phyloP scores from a whole-genome alignment of 2,113 vertebrate genomes.

The Gulo gulo region DNA sequence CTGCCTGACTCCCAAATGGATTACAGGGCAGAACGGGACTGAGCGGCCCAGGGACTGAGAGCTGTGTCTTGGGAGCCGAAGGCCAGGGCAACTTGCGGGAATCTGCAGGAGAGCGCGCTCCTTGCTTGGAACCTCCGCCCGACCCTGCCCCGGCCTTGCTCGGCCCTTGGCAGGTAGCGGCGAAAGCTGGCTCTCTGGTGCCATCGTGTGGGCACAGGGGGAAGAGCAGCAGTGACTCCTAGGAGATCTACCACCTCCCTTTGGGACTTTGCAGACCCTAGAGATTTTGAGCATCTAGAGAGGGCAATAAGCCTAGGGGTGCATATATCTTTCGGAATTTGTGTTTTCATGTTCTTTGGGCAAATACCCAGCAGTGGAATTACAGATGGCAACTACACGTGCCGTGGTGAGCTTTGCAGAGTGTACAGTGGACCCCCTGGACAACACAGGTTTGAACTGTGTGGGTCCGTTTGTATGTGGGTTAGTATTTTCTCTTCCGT shows the following conservation, averaged over 20 bases:
- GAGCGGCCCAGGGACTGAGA: rapidly evolving
- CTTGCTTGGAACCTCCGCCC: not conserved
- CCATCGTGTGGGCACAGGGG: not conserved
- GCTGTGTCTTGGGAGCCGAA: not conserved
- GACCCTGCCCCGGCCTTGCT: no score
- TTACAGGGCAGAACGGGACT: no score
- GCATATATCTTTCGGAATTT: not conserved
- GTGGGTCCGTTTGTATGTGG: no score
- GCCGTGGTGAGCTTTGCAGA: not conserved
- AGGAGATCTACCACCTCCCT: not conserved
- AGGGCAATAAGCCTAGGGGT: not conserved
- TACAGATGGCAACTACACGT: not conserved
- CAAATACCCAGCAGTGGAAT: not conserved
- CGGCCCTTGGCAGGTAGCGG: rapidly evolving
- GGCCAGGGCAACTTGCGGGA: no score
- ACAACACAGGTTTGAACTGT: not conserved
- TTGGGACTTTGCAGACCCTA: not conserved
- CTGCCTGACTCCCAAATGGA: not conserved
- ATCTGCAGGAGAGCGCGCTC: not conserved
- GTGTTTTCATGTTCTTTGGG: not conserved
- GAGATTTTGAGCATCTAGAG: not conserved
- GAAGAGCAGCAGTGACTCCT: not conserved
- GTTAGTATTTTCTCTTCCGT: not conserved
- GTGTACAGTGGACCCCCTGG: rapidly evolving
- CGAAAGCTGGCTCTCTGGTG: not conserved